Evolutionary conservation across 2,888 invertebrate genomes (phyloP), one percentile per base, ranked within the genome.

Genomic region (Trichopoda pennipes): DNA sequence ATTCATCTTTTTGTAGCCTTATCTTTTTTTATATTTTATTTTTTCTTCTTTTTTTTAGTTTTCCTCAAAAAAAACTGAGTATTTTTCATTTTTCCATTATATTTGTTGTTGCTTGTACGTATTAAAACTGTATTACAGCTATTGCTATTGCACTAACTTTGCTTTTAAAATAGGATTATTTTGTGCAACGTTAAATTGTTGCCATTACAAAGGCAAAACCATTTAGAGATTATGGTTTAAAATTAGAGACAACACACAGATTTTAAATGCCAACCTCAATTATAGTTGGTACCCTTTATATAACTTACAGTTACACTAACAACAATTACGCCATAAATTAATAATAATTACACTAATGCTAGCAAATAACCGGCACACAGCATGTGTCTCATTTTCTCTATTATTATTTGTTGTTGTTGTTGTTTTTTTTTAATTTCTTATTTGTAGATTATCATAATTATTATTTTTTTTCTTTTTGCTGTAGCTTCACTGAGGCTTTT

Each of bases 171-270:
- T 28, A 42, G 61, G 77, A 77, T 70, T 77, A 77, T 77, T 47
- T 63, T 70, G 47, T 69, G 68, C 76, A 55, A 74, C 69, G 55
- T 69, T 56, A 56, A 75, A 66, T 75, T 68, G 56, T 53, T 63
- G 60, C 66, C 44, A 51, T 17, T 32, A 73, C 61, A 81, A 78
- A 75, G 66, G 70, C 66, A 75, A 64, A 61, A 76, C 58, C 74
- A 79, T 82, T 82, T 82, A 82, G 74, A 79, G 82, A 79, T 82
- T 82, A 82, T 79, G 82, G 82, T 75, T 75, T 74, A 61, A 82
- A 82, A 82, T 79, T 82, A 72, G 75, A 78, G 74, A 78, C 78
- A 68, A 77, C 69, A 81, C 19, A 79, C 75, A 82, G 79, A 82
- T 82, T 82, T 79, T 70, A 72, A 73, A 82, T 82, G 82, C 82